phyloP scores from a whole-genome alignment of 2,113 vertebrate genomes.

The Dasyornis broadbenti region DNA sequence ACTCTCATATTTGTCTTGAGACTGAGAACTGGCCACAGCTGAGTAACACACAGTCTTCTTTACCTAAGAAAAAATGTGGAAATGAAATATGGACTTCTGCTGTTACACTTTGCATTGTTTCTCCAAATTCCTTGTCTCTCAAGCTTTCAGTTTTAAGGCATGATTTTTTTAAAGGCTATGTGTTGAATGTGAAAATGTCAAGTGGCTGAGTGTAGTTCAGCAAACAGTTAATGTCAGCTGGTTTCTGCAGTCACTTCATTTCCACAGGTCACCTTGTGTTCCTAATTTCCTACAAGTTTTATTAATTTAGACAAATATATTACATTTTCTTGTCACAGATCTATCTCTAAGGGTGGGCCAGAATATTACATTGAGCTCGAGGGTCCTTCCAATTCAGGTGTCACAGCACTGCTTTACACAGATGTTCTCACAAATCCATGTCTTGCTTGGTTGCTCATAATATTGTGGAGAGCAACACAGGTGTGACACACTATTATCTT shows the following conservation, averaged over 20 bases:
- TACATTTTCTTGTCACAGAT: not conserved
- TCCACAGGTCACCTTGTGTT: not conserved
- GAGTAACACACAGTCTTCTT: not conserved
- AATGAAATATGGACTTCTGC: not conserved
- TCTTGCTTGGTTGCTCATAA: not conserved
- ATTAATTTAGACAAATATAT: not conserved
- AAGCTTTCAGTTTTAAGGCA: not conserved
- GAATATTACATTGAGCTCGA: not conserved
- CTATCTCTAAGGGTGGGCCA: not conserved
- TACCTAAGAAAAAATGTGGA: not conserved
- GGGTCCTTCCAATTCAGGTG: too few species aligned
- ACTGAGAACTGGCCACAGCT: not conserved
- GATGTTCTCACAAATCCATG: not conserved
- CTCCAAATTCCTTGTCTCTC: not conserved
- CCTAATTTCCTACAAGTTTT: not conserved
- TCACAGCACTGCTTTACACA: not conserved
- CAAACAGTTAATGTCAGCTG: accelerated
- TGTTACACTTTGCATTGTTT: not conserved
- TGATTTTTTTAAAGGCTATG: not conserved
- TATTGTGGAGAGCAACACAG: not conserved
- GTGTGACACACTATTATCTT: not conserved
- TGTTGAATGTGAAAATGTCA: not conserved
- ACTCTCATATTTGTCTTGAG: not conserved
- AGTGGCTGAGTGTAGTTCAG: not conserved
- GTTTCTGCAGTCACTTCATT: not conserved